These are phyloP conservation scores for Carettochelys insculpta DNA, from an alignment of 2,113 vertebrate species.

Conservation along the genomic window DNA sequence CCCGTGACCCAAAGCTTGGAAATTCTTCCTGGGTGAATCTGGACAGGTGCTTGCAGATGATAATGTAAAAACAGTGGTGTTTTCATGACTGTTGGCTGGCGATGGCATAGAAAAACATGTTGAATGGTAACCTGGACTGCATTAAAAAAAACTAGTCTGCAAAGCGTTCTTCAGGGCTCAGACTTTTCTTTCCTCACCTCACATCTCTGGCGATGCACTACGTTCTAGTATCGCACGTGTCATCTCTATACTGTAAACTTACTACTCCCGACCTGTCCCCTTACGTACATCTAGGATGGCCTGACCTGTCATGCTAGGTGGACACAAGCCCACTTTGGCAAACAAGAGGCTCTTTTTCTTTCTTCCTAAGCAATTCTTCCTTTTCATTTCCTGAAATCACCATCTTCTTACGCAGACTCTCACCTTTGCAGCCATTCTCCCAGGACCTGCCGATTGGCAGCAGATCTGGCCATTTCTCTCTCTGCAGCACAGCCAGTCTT, in stretches of 20 bases:
- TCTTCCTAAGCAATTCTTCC: not conserved
- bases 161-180: not conserved
- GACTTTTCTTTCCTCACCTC: not conserved
- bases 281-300: not conserved
- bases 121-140: too few species aligned
- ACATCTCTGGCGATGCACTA: not conserved
- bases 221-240: not conserved
- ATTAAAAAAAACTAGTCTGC: not conserved
- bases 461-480: not conserved
- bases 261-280: not conserved
- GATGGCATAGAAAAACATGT: not conserved
- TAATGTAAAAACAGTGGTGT: not conserved
- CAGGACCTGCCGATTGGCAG: not conserved
- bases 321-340: not conserved
- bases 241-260: not conserved
- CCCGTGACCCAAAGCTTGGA: not conserved
- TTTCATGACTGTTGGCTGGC: constrained; percentile 16
- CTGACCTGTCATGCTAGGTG: not conserved
- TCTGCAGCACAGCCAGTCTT: not conserved
- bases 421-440: not conserved
- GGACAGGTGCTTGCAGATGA: not conserved
- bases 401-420: not conserved
- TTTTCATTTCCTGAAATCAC: not conserved
- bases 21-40: not conserved
- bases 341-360: not conserved